A percentile compares a stretch with the other conserved stretches of the same genome.
These are phyloP conservation scores for Listronotus bonariensis DNA, from an alignment of 1,140 invertebrate species.

Conservation along the genomic window DNA sequence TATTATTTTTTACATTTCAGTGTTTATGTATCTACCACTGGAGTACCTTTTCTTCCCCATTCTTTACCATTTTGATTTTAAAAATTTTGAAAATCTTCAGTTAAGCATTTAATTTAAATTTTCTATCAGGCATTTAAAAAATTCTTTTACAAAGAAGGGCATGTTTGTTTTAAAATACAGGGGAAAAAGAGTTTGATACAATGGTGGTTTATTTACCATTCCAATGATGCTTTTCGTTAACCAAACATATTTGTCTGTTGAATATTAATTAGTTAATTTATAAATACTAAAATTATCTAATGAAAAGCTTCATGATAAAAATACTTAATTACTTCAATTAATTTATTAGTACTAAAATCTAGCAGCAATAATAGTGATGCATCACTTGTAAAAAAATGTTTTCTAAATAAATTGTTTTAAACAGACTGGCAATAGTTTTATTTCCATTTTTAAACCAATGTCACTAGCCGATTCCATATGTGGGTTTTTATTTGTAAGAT, in stretches of 20 bases:
- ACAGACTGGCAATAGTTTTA: slow-evolving; percentile 23
- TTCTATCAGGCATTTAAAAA: too few species aligned
- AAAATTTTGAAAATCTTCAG: too few species aligned
- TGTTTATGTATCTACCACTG: background rate
- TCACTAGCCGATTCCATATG: slow-evolving; percentile 27
- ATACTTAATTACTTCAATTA: too few species aligned
- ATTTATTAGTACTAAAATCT: too few species aligned
- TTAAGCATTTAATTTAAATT: background rate
- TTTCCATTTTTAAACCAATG: slow-evolving; percentile 38
- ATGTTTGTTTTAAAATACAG: slow-evolving; percentile 5
- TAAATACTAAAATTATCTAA: slow-evolving; percentile 4
- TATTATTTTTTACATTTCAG: slow-evolving; percentile 20
- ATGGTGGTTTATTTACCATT: too few species aligned
- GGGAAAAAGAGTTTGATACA: too few species aligned
- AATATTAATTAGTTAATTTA: slow-evolving; percentile 9
- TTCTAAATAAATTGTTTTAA: slow-evolving; percentile 29
- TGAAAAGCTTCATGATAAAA: too few species aligned
- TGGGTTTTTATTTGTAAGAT: slow-evolving; percentile 26
- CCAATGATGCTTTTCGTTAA: too few species aligned
- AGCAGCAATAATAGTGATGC: background rate
- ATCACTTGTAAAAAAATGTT: slow-evolving; percentile 21
- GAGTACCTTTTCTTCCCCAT: background rate
- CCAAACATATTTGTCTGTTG: too few species aligned
- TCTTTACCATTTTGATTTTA: too few species aligned
- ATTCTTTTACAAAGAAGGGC: too few species aligned